phyloP scores from a whole-genome alignment of 92 coral and sea anemone species.

The Hydrozoanthus gracilis region DNA sequence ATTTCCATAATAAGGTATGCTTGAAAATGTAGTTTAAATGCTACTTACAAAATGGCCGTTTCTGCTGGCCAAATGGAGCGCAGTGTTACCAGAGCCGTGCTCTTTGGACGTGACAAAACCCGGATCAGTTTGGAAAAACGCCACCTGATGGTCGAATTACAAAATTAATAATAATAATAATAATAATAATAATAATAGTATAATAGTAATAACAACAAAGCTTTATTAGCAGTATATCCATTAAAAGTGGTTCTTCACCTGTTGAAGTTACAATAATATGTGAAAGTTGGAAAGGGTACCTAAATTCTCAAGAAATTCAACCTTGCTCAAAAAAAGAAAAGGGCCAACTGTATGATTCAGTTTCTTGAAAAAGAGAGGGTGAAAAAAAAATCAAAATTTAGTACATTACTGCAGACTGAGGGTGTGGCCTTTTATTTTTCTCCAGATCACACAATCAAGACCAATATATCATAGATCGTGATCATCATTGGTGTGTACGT shows the following conservation, averaged over 20 bases:
- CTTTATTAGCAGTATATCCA: too few relatives aligned
- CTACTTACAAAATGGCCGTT: conserved; percentile 92
- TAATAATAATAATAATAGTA: too few relatives aligned
- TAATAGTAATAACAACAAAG: too few relatives aligned
- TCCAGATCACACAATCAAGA: neutral
- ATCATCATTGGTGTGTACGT: neutral
- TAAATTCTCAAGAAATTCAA: too few relatives aligned
- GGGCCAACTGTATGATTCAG: too few relatives aligned
- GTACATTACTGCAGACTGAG: neutral
- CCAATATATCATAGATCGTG: too few relatives aligned
- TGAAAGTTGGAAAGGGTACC: too few relatives aligned
- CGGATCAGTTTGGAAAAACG: conserved; percentile 84
- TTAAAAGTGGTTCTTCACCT: too few relatives aligned
- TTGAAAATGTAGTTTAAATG: neutral
- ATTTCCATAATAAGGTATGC: too few relatives aligned
- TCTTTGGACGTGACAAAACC: conserved; percentile 86
- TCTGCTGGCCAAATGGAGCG: conserved; percentile 93
- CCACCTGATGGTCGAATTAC: conserved; percentile 49
- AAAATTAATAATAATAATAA: neutral
- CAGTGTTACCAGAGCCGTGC: conserved; percentile 95
- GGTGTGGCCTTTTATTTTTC: neutral
- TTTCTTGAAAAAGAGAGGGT: neutral
- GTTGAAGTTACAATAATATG: too few relatives aligned
- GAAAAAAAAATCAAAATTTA: neutral
- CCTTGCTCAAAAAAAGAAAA: too few relatives aligned